Evolutionary conservation across 2,797 vertebrate genomes (phyloP).

Genomic region (Gymnodraco acuticeps): DNA sequence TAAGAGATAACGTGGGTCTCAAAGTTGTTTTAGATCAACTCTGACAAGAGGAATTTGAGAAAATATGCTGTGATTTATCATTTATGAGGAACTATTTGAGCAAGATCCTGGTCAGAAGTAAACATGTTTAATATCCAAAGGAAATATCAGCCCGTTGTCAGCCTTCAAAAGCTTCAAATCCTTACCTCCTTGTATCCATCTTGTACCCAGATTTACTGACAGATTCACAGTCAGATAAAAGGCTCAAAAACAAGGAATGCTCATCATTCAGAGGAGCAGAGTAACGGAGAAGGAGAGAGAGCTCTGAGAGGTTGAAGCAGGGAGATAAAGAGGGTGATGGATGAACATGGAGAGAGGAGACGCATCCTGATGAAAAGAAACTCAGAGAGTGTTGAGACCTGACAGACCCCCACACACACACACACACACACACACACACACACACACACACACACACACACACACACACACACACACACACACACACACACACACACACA

Average conservation of each 20-base stretch:
- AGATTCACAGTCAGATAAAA: constrained; percentile 30
- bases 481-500: constrained; percentile 39
- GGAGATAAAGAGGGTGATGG: constrained; percentile 41
- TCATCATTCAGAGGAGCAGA: constrained; percentile 29
- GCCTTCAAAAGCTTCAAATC: constrained; percentile 13
- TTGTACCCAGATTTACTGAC: constrained; percentile 17
- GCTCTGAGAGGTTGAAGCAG: constrained; percentile 21
- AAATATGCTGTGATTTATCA: neutral
- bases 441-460: constrained; percentile 23
- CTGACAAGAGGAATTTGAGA: neutral
- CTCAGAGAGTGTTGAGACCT: constrained; percentile 32
- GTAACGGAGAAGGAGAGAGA: constrained; percentile 25
- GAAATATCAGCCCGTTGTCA: neutral
- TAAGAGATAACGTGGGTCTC: neutral
- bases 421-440: constrained; percentile 21
- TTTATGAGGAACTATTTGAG: neutral
- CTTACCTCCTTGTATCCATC: constrained; percentile 10
- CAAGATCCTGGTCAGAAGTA: neutral
- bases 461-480: constrained; percentile 37
- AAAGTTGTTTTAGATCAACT: too few relatives aligned
- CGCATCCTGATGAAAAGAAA: constrained; percentile 45
- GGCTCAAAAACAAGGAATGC: constrained; percentile 19
- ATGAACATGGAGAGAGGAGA: constrained; percentile 41
- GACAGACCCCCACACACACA: constrained; percentile 41
- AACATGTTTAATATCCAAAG: neutral